Evolutionary conservation across 2,888 invertebrate genomes (phyloP), one percentile per base, ranked within the genome.

Genomic region (Mythimna vitellina): DNA sequence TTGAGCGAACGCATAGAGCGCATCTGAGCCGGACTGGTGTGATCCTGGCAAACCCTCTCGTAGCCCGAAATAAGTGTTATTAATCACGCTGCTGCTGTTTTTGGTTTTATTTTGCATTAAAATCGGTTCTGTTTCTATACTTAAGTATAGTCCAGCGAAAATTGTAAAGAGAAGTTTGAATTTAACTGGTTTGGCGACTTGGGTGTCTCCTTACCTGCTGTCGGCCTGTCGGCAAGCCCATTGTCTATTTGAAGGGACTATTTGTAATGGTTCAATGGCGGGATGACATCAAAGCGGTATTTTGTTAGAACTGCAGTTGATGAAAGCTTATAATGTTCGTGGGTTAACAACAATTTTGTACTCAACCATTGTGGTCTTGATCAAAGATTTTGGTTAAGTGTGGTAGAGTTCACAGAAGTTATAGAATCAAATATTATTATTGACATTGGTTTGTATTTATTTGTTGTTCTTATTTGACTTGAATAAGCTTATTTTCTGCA

Each of bases 1-100:
- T 80, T 85, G 89, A 90, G 90, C 88, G 90, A 92, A 90, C 90
- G 93, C 91, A 92, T 90, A 89, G 91, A 90, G 92, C 93, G 93
- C 93, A 91, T 92, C 87, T 88, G 87, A 88, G 87, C 88, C 81
- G 68, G 80, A 82, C 81, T 80, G 64, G 86, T 88, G 85, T 87
- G 87, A 89, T 89, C 88, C 89, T 86, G 82, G 86, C 86, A 80
- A 83, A 86, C 86, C 86, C 85, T 86, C 88, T 86, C 85, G 79
- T 73, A 73, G 77, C 80, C 85, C 84, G 81, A 89, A 89, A 90
- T 91, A 90, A 90, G 88, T 90, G 88, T 90, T 90, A 91, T 90
- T 90, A 89, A 90, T 90, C 89, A 88, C 84, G 57, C 57, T 68
- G 69, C 71, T 74, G 65, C 75, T 81, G 76, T 63, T 84, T 85